These are phyloP conservation scores for Oophaga pumilio DNA, from an alignment of 2,113 vertebrate species.

Conservation along the genomic window DNA sequence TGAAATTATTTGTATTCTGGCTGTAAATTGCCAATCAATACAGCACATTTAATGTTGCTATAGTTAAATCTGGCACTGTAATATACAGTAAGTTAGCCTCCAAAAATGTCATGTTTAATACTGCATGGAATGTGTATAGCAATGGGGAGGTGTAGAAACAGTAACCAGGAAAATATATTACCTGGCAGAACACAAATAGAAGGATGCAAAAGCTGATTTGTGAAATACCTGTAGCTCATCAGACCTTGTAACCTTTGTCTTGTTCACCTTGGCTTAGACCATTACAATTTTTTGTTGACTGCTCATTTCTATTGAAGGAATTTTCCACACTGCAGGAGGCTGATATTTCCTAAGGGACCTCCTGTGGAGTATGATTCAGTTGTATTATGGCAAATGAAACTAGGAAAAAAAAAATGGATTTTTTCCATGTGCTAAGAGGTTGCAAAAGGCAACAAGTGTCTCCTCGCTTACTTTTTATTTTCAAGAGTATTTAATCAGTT, in stretches of 20 bases:
- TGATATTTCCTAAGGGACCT: constrained; percentile 11
- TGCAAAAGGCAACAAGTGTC: neutral
- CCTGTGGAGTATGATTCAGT: neutral
- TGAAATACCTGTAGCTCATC: constrained; percentile 29
- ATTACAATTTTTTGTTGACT: neutral
- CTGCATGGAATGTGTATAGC: neutral
- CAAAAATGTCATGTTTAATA: neutral
- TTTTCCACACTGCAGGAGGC: constrained; percentile 13
- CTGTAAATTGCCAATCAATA: no score
- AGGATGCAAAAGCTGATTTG: neutral
- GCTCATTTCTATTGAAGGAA: neutral
- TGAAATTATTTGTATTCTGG: no score
- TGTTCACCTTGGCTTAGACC: neutral
- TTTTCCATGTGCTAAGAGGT: neutral
- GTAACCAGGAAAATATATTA: neutral
- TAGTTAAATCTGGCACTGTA: neutral
- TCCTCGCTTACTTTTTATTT: neutral
- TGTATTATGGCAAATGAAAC: neutral
- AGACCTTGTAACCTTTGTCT: constrained; percentile 19
- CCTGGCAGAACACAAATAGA: neutral
- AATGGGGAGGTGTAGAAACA: no score
- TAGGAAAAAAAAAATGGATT: neutral
- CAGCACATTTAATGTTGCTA: neutral
- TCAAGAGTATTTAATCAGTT: neutral
- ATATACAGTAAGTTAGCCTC: neutral